These are phyloP conservation scores for Philhelius pedissequus DNA, from an alignment of 2,888 invertebrate genomes.

Conservation along the genomic window DNA sequence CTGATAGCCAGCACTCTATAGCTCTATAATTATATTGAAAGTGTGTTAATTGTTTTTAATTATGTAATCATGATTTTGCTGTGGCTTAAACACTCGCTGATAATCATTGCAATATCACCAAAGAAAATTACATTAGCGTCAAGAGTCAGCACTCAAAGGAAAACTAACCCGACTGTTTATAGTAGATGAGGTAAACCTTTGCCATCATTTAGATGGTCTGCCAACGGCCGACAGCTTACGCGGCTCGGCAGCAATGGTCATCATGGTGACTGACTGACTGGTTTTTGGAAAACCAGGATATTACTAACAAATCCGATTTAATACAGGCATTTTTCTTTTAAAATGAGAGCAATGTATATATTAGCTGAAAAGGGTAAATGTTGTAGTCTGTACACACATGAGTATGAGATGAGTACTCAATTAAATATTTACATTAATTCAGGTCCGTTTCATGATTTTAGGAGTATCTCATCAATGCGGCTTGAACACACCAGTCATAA, in stretches of 20 bases:
- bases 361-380: not conserved
- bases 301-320: slow-evolving; percentile 8
- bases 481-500: not conserved
- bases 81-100: slow-evolving; percentile 21
- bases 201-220: slow-evolving; percentile 12
- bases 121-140: slow-evolving; percentile 46
- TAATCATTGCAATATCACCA: slow-evolving; percentile 16
- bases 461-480: not conserved
- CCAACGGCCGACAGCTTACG: not conserved
- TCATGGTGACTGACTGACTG: not conserved
- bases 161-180: slow-evolving; percentile 24
- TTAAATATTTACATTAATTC: slow-evolving; percentile 65
- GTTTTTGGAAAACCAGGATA: not conserved
- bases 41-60: not conserved
- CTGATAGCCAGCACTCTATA: not conserved
- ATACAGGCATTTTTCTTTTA: not conserved
- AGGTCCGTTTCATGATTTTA: slow-evolving; percentile 35
- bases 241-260: not conserved
- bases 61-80: not conserved
- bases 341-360: not conserved
- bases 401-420: slow-evolving; percentile 50
- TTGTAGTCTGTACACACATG: slow-evolving; percentile 2
- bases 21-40: too few species aligned
- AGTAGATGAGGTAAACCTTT: not conserved
- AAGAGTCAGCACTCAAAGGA: slow-evolving; percentile 39